Evolutionary conservation across 1,140 invertebrate genomes (phyloP), one percentile per base, ranked within the genome.

Genomic region (Dinothrombium tinctorium): DNA sequence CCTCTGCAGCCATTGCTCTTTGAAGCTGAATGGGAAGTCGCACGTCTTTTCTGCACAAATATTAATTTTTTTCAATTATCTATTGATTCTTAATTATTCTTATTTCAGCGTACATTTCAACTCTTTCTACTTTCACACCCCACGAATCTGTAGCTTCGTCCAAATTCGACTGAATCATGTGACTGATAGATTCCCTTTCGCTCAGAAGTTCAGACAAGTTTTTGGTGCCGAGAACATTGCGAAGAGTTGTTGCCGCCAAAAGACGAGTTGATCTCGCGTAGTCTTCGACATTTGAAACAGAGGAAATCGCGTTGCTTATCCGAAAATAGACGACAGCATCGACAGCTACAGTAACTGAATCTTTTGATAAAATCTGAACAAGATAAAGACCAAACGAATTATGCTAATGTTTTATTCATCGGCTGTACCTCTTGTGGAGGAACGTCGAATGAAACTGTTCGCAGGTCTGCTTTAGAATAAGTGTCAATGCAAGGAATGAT

Each of bases 291-390:
- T 71, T 70, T 43, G 66, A 67, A 25, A 69, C 64, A 15, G 69
- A 69, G 43, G 67, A 59, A 6, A 64, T 68, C 0, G 71, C 67
- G 51, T 69, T 66, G 47, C 56, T 62, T 25, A 72, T 65, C 21
- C 68, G 56, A 52, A 70, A 73, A 53, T 71, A 73, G 12, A 74
- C 69, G 11, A 71, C 67, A 25, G 65, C 69, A 47, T 71, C 68
- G 25, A 89, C 83, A 6, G 75, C 74, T 0, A 89, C 82, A 0
- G 83, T 92, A 2, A 90, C 83, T 1, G 77, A 82, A 57, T 92
- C 86, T 60, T 81, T 77, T 2, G 80, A 83, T 41, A 92, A 64
- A 51, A 66, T 62, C 56, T 46, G 26, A n/a, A n/a, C n/a, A n/a
- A n/a, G n/a, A n/a, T n/a, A n/a, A n/a, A n/a, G n/a, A n/a, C n/a